A percentile compares a stretch with the other conserved stretches of the same genome.
Conservation (phyloP, 2,888 invertebrate genomes). For the Drosophila diplacantha region DNA sequence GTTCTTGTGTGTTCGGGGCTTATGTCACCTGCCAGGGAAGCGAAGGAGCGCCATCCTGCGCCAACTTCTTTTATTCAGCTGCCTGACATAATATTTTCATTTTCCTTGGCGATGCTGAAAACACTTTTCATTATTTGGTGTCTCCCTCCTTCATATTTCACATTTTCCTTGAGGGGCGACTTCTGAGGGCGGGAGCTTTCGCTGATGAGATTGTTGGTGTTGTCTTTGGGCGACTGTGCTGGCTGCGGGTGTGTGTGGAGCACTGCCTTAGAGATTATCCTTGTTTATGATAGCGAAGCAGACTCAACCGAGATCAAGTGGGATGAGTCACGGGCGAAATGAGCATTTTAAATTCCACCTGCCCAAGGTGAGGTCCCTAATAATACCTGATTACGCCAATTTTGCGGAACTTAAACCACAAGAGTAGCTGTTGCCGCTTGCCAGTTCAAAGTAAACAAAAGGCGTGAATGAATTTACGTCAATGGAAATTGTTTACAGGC, state of each 20-base stretch:
- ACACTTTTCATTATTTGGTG: slow-evolving; percentile 69
- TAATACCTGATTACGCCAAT: slow-evolving; percentile 11
- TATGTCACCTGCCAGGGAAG: slow-evolving; percentile 23
- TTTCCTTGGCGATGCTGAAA: slow-evolving; percentile 49
- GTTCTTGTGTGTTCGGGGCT: slow-evolving; percentile 28
- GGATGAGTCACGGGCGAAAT: slow-evolving; percentile 2
- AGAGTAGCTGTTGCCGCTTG: slow-evolving; percentile 5
- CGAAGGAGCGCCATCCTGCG: slow-evolving; percentile 30
- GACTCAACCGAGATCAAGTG: slow-evolving; percentile 9
- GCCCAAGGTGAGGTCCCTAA: slow-evolving; percentile 7
- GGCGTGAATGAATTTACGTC: slow-evolving; percentile 9
- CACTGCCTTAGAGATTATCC: slow-evolving; percentile 27
- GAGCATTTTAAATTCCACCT: background rate
- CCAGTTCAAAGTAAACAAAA: slow-evolving; percentile 17
- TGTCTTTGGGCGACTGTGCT: slow-evolving; percentile 26
- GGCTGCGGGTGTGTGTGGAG: background rate
- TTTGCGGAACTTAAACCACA: slow-evolving; percentile 1
- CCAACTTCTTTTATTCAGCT: slow-evolving; percentile 29
- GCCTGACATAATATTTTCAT: slow-evolving; percentile 66
- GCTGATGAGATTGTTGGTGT: slow-evolving; percentile 35
- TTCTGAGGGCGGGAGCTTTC: slow-evolving; percentile 8
- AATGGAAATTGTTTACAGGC: slow-evolving; percentile 4
- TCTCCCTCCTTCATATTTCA: slow-evolving; percentile 62
- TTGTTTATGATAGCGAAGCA: slow-evolving; percentile 30
- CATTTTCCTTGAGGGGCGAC: slow-evolving; percentile 50